Conservation (phyloP, 2,797 vertebrate species). For the Anguilla marmorata region DNA sequence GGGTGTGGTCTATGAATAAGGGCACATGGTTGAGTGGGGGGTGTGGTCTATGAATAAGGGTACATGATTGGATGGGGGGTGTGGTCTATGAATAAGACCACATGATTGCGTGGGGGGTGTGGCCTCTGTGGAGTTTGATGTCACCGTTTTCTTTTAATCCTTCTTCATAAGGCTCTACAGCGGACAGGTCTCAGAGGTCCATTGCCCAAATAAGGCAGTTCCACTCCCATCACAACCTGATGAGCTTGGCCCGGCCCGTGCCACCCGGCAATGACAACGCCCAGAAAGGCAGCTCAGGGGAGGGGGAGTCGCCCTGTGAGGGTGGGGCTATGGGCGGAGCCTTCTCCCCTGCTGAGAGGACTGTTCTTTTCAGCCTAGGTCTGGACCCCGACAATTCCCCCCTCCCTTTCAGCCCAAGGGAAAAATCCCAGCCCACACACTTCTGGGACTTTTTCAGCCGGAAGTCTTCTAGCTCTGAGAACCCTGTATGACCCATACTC, state of each 20-base stretch:
- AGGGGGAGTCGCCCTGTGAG: conserved; percentile 35
- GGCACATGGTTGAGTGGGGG: neutral
- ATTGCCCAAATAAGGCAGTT: conserved; percentile 73
- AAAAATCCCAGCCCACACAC: conserved; percentile 52
- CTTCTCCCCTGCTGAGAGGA: conserved; percentile 40
- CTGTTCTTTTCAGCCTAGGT: conserved; percentile 52
- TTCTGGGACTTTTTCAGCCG: conserved; percentile 82
- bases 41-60: neutral
- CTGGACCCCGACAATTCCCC: conserved; percentile 38
- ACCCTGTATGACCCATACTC: conserved; percentile 66
- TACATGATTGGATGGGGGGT: neutral
- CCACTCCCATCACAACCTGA: conserved; percentile 78
- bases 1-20: neutral
- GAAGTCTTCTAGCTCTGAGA: conserved; percentile 71
- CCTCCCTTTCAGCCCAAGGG: conserved; percentile 45
- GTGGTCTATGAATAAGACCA: neutral
- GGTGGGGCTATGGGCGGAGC: conserved; percentile 21
- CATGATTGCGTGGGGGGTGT: neutral
- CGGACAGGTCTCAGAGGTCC: conserved; percentile 60
- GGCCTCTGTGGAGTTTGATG: neutral
- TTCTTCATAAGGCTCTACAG: conserved; percentile 55
- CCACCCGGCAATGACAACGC: conserved; percentile 13
- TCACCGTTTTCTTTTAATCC: neutral
- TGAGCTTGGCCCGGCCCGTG: conserved; percentile 61
- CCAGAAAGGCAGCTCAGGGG: conserved; percentile 37